These are phyloP conservation scores for Plebejus melissa DNA, from an alignment of 2,888 invertebrate genomes.

Conservation along the genomic window DNA sequence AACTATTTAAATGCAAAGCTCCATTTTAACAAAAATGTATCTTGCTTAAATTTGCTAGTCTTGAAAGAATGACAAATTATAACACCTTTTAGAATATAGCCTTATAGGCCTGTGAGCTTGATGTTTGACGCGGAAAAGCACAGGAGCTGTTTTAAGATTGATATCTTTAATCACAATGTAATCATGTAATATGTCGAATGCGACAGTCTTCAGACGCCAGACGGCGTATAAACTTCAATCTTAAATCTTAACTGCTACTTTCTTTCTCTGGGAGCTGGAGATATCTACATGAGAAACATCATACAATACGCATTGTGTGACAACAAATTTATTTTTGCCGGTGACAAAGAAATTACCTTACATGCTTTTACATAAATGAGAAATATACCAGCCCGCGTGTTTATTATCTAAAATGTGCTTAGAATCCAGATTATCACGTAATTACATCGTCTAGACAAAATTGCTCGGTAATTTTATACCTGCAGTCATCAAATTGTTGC, in stretches of 20 bases:
- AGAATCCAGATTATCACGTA: not conserved
- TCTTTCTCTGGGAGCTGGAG: slow-evolving; percentile 50
- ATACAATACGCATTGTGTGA: slow-evolving; percentile 37
- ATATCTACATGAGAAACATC: slow-evolving; percentile 43
- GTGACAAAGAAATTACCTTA: slow-evolving; percentile 25
- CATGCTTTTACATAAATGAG: not conserved
- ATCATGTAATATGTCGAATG: not conserved
- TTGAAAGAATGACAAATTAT: not conserved
- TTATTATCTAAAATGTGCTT: slow-evolving; percentile 11
- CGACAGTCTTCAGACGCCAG: not conserved
- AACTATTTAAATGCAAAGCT: not conserved
- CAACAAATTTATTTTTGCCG: slow-evolving; percentile 30
- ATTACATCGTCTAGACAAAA: slow-evolving; percentile 16
- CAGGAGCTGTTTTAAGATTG: not conserved
- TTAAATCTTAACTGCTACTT: slow-evolving; percentile 45
- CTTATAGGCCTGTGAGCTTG: not conserved
- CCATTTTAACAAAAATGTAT: too few species aligned
- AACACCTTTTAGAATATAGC: not conserved
- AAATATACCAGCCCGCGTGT: not conserved
- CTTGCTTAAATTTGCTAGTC: not conserved
- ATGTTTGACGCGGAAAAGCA: not conserved
- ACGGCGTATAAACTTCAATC: slow-evolving; percentile 36
- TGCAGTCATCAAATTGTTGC: not conserved
- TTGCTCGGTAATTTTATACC: slow-evolving; percentile 4
- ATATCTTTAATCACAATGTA: not conserved